Base-by-base conservation (phyloP, 2,797 vertebrate species). In the Hyperoplus immaculatus region DNA sequence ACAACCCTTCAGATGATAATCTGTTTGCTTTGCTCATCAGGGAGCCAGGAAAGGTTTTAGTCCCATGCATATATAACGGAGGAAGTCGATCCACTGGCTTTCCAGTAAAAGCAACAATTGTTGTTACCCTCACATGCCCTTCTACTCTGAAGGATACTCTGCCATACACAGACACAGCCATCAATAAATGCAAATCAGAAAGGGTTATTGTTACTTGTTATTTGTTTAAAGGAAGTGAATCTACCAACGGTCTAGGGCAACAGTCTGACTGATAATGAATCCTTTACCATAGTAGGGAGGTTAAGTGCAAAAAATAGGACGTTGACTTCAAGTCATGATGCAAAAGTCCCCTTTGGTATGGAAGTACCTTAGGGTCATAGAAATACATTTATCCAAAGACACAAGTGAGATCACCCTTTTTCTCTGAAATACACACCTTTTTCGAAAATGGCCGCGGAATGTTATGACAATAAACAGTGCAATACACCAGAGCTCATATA, bases 61-160 rank as follows among this genome's bases (percentile, higher is more conserved):
- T 67, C 69, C 53, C 18, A n/a, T 61, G 55, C 60, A 55, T 72
- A 21, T 38, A 12, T n/a, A 15, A 53, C 3, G 29, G 62, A 47
- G 29, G 72, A 79, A 79, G 62, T 53, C 5, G 38, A 77, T 49
- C 56, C 13, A n/a, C 16, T 41, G 29, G 43, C 21, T 54, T 70
- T 78, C 43, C 59, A 55, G 69, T 69, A 59, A 74, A 63, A 69
- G 41, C 41, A 71, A 63, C 42, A 80, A 75, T 21, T 69, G 15
- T 64, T 80, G 39, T 75, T 61, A 62, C 68, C 54, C 14, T 66
- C 49, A 70, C 12, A 70, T 75, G 39, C 14, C 65, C 29, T 67
- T 66, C 38, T 49, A 15, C n/a, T 62, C n/a, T 64, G n/a, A 54
- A 66, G 6, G 15, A 0, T 41, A 6, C 18, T 49, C 1, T n/a